Conservation (phyloP, 1,140 invertebrate genomes). For the Drosophila pseudoananassae region DNA sequence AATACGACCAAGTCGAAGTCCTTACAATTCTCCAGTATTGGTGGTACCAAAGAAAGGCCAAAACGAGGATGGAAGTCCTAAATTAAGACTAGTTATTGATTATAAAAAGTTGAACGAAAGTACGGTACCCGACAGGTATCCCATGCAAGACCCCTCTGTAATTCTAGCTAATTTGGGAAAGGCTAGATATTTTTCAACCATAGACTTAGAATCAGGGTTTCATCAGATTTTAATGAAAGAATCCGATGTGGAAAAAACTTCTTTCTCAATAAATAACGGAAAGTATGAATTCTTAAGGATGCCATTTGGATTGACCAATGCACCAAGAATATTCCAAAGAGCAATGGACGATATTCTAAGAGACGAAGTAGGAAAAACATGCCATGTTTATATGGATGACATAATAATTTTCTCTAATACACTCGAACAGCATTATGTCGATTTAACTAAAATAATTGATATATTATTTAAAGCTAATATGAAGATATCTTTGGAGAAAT, state of each 20-base stretch:
- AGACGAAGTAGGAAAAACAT: neutral
- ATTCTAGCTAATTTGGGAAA: constrained; percentile 1
- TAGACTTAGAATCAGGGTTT: neutral
- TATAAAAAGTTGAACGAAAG: constrained; percentile 15
- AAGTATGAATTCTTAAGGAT: neutral
- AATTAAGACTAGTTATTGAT: constrained; percentile 1
- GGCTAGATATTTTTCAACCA: neutral
- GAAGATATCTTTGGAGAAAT: constrained; percentile 12
- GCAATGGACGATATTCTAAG: neutral
- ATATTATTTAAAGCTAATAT: constrained; percentile 6
- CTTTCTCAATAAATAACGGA: neutral
- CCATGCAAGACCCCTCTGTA: constrained; percentile 1
- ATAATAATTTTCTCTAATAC: constrained; percentile 5
- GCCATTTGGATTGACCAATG: too few species aligned
- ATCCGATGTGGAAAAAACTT: neutral
- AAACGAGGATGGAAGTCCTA: neutral
- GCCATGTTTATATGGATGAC: constrained; percentile 1
- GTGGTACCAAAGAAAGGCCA: constrained; percentile 3
- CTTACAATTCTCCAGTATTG: neutral
- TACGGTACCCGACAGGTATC: constrained; percentile 3
- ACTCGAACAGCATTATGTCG: neutral
- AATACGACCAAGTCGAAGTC: neutral
- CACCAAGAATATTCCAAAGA: neutral
- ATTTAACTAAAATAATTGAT: neutral
- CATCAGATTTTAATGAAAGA: constrained; percentile 1